Evolutionary conservation across 1,140 invertebrate genomes (phyloP).

Genomic region (Drosophila ogumai): DNA sequence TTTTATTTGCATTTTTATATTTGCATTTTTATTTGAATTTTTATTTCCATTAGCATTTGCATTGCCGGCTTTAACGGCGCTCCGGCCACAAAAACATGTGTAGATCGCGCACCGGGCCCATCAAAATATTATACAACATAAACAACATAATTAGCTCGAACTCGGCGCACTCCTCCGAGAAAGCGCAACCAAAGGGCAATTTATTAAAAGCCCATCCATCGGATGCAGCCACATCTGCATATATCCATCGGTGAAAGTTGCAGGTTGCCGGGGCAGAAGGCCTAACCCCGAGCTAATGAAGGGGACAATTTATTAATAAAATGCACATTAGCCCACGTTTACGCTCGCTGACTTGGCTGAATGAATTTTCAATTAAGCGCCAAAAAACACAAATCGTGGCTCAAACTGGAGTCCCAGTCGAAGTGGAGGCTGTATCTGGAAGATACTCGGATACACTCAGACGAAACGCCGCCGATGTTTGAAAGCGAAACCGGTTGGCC

Average conservation of each 20-base stretch:
- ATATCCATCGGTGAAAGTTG: constrained; percentile 63
- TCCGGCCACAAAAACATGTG: constrained; percentile 58
- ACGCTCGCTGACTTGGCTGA: constrained; percentile 57
- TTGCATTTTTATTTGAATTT: constrained; percentile 39
- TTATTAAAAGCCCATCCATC: constrained; percentile 73
- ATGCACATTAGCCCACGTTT: constrained; percentile 75
- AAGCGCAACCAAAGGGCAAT: constrained; percentile 71
- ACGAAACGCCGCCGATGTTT: constrained; percentile 51
- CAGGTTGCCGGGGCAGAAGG: constrained; percentile 37
- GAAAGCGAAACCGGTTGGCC: constrained; percentile 66
- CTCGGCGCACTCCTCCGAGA: constrained; percentile 35
- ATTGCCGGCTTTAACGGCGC: constrained; percentile 37
- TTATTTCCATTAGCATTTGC: constrained; percentile 43
- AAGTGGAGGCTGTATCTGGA: constrained; percentile 34
- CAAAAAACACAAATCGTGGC: constrained; percentile 50
- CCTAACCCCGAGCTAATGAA: constrained; percentile 60
- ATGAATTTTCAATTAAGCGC: constrained; percentile 78
- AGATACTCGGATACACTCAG: constrained; percentile 49
- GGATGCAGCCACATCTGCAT: constrained; percentile 27
- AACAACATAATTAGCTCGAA: constrained; percentile 70
- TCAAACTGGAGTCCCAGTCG: constrained; percentile 9
- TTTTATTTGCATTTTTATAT: constrained; percentile 4
- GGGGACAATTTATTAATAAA: constrained; percentile 78
- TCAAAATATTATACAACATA: constrained; percentile 80
- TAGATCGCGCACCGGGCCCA: constrained; percentile 36